Evolutionary conservation across 2,888 invertebrate genomes (phyloP).

Genomic region (Aproaerema taeniolella): DNA sequence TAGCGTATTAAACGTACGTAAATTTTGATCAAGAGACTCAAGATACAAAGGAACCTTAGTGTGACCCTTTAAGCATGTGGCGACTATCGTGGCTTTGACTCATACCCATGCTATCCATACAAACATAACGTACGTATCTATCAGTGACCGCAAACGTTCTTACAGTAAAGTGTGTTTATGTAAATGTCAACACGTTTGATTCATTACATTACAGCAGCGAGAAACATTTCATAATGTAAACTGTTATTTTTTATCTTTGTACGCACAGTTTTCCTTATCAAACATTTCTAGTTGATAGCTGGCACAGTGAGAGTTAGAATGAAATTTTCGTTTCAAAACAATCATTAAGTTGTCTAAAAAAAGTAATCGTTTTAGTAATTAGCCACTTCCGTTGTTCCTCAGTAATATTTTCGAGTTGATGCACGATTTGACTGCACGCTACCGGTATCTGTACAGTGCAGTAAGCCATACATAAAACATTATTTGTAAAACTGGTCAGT

Average conservation of each 20-base stretch:
- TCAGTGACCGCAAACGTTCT: not conserved
- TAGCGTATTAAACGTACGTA: no score
- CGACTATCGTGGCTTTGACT: not conserved
- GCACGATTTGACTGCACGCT: constrained; percentile 40
- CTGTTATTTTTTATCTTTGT: not conserved
- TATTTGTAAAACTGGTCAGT: constrained; percentile 10
- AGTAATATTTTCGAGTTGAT: constrained; percentile 29
- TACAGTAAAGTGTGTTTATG: constrained; percentile 38
- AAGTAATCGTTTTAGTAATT: constrained; percentile 31
- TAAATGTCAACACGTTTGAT: constrained; percentile 32
- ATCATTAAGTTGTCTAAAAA: constrained; percentile 7
- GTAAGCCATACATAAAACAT: not conserved
- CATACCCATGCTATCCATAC: no score
- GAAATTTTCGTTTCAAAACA: not conserved
- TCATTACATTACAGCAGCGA: constrained; percentile 15
- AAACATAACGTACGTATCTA: no score
- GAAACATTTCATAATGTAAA: not conserved
- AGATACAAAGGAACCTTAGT: no score
- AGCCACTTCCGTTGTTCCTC: constrained; percentile 47
- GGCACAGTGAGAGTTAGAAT: not conserved
- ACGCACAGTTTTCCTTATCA: constrained; percentile 7
- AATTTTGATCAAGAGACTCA: no score
- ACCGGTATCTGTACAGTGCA: constrained; percentile 24
- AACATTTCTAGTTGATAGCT: not conserved
- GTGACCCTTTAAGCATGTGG: no score